Evolutionary conservation across 2,797 vertebrate species (phyloP).

Genomic region (Clarias pachynema): DNA sequence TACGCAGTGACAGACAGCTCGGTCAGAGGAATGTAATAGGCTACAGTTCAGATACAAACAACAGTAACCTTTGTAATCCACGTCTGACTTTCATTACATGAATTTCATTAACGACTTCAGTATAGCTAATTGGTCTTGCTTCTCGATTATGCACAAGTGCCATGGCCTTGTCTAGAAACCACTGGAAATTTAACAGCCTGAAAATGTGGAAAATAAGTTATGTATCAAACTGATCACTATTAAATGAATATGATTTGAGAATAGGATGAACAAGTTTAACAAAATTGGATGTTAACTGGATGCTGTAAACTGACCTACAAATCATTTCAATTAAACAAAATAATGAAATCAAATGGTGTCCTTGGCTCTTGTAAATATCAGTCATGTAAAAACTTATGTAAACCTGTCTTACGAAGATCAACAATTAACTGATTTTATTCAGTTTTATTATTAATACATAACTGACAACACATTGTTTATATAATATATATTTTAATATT

Average conservation of each 20-base stretch:
- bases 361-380: slow-evolving; percentile 12
- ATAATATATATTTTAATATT: slow-evolving; percentile 79
- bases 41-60: slow-evolving; percentile 7
- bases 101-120: background rate
- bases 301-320: background rate
- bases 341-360: background rate
- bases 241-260: background rate
- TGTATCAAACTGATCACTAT: background rate
- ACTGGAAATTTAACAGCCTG: background rate
- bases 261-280: background rate
- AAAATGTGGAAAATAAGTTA: slow-evolving; percentile 10
- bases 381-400: slow-evolving; percentile 20
- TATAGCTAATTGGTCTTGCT: background rate
- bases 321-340: slow-evolving; percentile 2
- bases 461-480: slow-evolving; percentile 81
- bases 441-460: slow-evolving; percentile 75
- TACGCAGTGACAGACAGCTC: background rate
- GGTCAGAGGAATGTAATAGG: slow-evolving; percentile 14
- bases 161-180: background rate
- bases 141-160: background rate
- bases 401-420: slow-evolving; percentile 38
- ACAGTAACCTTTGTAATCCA: slow-evolving; percentile 23
- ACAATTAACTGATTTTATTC: slow-evolving; percentile 61
- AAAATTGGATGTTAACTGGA: background rate
- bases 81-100: slow-evolving; percentile 11